A percentile compares a stretch with the other conserved stretches of the same genome.
phyloP scores from a whole-genome alignment of 2,888 invertebrate species.

The Hyppa rectilinea region DNA sequence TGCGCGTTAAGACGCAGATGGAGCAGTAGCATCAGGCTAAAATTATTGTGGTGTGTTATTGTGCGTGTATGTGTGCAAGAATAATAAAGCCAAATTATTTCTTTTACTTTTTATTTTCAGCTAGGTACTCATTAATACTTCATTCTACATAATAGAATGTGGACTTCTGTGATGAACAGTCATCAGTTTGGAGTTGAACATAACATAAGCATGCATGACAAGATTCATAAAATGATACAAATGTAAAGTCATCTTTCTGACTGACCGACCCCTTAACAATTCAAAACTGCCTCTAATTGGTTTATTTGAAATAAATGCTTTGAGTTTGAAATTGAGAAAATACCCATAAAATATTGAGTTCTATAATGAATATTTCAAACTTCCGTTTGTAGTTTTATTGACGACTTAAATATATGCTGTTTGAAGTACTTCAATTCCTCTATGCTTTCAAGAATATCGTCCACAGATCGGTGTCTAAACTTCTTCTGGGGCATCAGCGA shows the following conservation, averaged over 20 bases:
- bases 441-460: slow-evolving; percentile 97
- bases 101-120: slow-evolving; percentile 43
- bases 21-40: too few relatives aligned
- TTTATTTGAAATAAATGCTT: too few relatives aligned
- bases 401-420: slow-evolving; percentile 91
- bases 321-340: too few relatives aligned
- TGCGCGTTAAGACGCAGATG: too few relatives aligned
- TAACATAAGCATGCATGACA: slow-evolving; percentile 34
- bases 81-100: slow-evolving; percentile 8
- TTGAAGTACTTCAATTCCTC: slow-evolving; percentile 95
- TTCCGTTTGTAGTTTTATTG: slow-evolving; percentile 54
- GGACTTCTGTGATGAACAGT: slow-evolving; percentile 20
- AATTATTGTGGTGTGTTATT: not conserved
- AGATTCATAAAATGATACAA: too few relatives aligned
- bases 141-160: slow-evolving; percentile 28
- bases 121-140: slow-evolving; percentile 41
- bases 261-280: too few relatives aligned
- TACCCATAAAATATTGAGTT: slow-evolving; percentile 39
- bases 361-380: slow-evolving; percentile 35
- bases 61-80: not conserved
- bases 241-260: too few relatives aligned
- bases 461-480: slow-evolving; percentile 93
- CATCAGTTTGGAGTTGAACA: slow-evolving; percentile 30
- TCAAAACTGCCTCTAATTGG: too few relatives aligned
- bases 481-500: slow-evolving; percentile 91